phyloP scores from a whole-genome alignment of 2,113 vertebrate genomes.

The Verasper variegatus region DNA sequence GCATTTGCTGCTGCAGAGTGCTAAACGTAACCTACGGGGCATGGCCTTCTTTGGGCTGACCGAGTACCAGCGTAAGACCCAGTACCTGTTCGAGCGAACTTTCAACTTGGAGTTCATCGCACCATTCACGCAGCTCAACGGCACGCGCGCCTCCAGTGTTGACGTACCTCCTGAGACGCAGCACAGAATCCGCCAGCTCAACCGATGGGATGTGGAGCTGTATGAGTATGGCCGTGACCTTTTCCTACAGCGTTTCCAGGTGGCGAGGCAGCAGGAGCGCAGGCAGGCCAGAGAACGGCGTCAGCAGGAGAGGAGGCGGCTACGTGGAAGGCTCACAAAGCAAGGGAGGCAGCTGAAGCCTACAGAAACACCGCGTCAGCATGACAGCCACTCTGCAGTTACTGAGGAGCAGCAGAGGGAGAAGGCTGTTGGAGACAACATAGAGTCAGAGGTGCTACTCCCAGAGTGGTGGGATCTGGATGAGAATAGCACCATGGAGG shows the following conservation, averaged over 20 bases:
- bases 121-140: slow-evolving; percentile 95
- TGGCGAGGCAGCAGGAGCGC: slow-evolving; percentile 93
- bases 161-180: slow-evolving; percentile 90
- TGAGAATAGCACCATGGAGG: slow-evolving; percentile 77
- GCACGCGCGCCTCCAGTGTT: slow-evolving; percentile 93
- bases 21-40: slow-evolving; percentile 92
- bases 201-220: slow-evolving; percentile 94
- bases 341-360: slow-evolving; percentile 66
- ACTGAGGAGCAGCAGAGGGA: slow-evolving; percentile 39
- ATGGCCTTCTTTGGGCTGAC: slow-evolving; percentile 99
- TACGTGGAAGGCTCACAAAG: slow-evolving; percentile 72
- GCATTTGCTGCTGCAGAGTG: slow-evolving; percentile 92
- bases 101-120: slow-evolving; percentile 96
- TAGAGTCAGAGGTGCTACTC: slow-evolving; percentile 60
- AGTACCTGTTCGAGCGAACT: slow-evolving; percentile 96
- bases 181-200: slow-evolving; percentile 89
- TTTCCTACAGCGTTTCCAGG: slow-evolving; percentile 96
- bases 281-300: slow-evolving; percentile 90
- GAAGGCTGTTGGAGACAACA: slow-evolving; percentile 33
- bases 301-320: slow-evolving; percentile 89
- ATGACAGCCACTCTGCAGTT: slow-evolving; percentile 23
- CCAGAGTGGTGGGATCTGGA: slow-evolving; percentile 81
- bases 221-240: slow-evolving; percentile 96
- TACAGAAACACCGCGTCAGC: slow-evolving; percentile 46
- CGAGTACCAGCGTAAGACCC: slow-evolving; percentile 96